phyloP scores from a whole-genome alignment of 64 coral and sea anemone genomes.

The Actinia equina region DNA sequence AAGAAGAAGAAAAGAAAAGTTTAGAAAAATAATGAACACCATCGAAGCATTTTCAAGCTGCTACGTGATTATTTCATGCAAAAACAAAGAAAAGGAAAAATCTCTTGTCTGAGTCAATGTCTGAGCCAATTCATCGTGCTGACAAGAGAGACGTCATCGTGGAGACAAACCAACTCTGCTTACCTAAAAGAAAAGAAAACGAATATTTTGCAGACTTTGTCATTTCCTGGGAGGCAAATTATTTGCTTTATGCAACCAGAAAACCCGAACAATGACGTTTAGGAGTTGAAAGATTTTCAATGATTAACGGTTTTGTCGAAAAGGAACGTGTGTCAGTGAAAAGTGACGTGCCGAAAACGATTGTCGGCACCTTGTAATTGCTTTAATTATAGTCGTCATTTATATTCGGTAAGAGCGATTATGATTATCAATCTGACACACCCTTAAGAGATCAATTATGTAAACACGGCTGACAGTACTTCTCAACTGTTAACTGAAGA shows the following conservation, averaged over 20 bases:
- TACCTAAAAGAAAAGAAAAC: background rate
- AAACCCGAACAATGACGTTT: background rate
- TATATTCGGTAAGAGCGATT: background rate
- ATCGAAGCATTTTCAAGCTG: no score
- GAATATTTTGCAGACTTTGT: background rate
- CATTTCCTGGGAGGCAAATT: background rate
- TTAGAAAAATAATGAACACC: no score
- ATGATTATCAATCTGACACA: slow-evolving; percentile 5
- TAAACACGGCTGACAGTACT: slow-evolving; percentile 1
- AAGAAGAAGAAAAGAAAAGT: background rate
- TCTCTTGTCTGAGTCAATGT: background rate
- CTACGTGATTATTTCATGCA: background rate
- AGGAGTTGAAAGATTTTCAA: background rate
- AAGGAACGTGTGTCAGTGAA: background rate
- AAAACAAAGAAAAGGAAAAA: background rate
- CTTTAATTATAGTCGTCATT: background rate
- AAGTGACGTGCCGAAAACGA: background rate
- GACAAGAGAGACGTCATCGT: background rate
- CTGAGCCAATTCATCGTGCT: background rate
- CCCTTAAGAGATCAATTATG: slow-evolving; percentile 15
- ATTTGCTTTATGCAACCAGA: background rate
- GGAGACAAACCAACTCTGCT: background rate
- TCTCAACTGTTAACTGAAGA: slow-evolving; percentile 4
- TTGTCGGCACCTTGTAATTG: background rate
- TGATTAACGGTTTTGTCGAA: slow-evolving; percentile 8